Conservation (phyloP, 2,888 invertebrate genomes). For the Tolmerus cingulatus region DNA sequence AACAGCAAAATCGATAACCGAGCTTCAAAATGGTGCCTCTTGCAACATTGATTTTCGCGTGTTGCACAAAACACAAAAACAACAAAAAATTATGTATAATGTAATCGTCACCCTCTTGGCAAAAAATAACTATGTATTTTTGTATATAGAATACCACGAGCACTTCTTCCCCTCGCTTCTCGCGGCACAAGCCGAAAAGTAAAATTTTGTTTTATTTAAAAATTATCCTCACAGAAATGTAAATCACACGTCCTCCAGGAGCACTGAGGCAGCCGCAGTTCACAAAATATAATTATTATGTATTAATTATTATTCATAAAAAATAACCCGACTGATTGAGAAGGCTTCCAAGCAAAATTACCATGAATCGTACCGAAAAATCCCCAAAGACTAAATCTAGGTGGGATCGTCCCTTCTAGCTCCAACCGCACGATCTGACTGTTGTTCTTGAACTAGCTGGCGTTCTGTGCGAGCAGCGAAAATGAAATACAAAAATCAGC, state of each 20-base stretch:
- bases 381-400: not conserved
- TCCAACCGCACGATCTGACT: conserved; percentile 35
- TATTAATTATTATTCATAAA: not conserved
- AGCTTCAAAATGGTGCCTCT: conserved; percentile 36
- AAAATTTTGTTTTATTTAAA: not conserved
- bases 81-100: not conserved
- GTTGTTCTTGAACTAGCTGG: conserved; percentile 35
- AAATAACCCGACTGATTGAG: not conserved
- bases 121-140: not conserved
- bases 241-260: not conserved
- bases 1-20: conserved; percentile 35
- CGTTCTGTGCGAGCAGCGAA: conserved; percentile 21
- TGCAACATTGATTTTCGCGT: conserved; percentile 38
- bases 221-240: not conserved
- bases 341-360: not conserved
- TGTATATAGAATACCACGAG: not conserved
- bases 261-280: not conserved
- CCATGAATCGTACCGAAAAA: not conserved
- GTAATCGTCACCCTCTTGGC: not conserved
- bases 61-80: conserved; percentile 19
- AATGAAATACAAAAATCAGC: conserved; percentile 43
- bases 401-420: conserved; percentile 3
- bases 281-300: not conserved
- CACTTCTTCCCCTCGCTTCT: not conserved
- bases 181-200: not conserved